phyloP scores from a whole-genome alignment of 2,113 vertebrate species.

The Trichechus manatus region DNA sequence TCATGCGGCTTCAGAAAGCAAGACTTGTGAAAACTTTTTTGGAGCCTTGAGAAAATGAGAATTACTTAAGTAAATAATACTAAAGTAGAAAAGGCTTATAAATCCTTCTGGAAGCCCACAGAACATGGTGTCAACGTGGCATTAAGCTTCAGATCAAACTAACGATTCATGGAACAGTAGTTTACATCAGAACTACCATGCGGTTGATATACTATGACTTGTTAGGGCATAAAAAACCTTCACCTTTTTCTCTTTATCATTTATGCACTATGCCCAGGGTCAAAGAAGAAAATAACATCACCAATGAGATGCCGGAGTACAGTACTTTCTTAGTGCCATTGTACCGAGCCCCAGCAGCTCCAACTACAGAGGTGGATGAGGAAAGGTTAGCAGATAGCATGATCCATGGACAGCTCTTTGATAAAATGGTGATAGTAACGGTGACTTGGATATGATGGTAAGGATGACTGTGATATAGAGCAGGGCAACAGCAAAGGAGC shows the following conservation, averaged over 20 bases:
- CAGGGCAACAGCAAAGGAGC: not conserved
- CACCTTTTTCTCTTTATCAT: not conserved
- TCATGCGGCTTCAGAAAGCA: not conserved
- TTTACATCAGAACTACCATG: not conserved
- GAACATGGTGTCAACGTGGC: not conserved
- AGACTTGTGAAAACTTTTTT: not conserved
- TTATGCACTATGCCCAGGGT: not conserved
- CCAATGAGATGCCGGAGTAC: not conserved
- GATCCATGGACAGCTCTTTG: not conserved
- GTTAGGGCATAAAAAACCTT: not conserved
- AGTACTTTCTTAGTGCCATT: too few species aligned
- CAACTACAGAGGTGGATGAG: not conserved
- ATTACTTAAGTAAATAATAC: not conserved
- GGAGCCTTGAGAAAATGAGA: not conserved
- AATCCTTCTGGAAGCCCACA: not conserved
- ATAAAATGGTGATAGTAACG: not conserved
- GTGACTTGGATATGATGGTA: not conserved
- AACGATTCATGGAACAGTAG: not conserved
- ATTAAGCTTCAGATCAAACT: conserved; percentile 1
- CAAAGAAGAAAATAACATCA: not conserved
- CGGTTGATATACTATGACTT: not conserved
- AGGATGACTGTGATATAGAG: not conserved
- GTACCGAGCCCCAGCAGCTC: not conserved
- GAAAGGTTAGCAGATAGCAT: not conserved
- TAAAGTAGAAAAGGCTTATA: not conserved